These are phyloP conservation scores for Apocheima hispidaria DNA, from an alignment of 2,888 invertebrate species.

Conservation along the genomic window DNA sequence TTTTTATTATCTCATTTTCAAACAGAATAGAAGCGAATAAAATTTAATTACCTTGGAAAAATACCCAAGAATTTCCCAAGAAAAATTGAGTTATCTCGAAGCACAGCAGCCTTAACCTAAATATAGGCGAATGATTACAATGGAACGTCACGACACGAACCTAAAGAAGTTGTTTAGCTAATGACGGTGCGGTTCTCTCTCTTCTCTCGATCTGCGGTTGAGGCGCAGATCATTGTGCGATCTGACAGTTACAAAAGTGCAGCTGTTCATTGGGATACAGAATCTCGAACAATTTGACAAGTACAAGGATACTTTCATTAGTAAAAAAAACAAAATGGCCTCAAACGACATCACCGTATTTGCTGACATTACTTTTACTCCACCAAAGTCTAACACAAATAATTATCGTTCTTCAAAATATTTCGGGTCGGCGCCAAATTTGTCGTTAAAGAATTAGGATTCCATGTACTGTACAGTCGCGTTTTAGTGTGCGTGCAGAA, in stretches of 20 bases:
- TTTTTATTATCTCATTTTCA: neutral
- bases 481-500: neutral
- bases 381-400: neutral
- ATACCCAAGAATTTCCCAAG: conserved; percentile 46
- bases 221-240: conserved; percentile 34
- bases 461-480: conserved; percentile 4
- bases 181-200: conserved; percentile 75
- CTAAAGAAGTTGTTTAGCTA: conserved; percentile 78
- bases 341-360: neutral
- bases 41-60: conserved; percentile 29
- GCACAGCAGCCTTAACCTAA: conserved; percentile 79
- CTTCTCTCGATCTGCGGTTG: no score
- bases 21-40: conserved; percentile 19
- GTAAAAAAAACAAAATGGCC: neutral
- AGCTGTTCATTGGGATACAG: neutral
- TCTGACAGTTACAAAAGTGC: conserved; percentile 24
- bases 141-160: conserved; percentile 85
- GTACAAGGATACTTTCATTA: neutral
- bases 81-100: conserved; percentile 51
- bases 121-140: conserved; percentile 76
- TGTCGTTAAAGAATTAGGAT: conserved; percentile 17
- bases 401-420: conserved; percentile 1
- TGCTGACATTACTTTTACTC: neutral
- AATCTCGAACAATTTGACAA: neutral
- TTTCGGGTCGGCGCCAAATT: conserved; percentile 1